Evolutionary conservation across 35 echinoderm and acorn worm species (phyloP).

Genomic region (Ophioderma brevispina): DNA sequence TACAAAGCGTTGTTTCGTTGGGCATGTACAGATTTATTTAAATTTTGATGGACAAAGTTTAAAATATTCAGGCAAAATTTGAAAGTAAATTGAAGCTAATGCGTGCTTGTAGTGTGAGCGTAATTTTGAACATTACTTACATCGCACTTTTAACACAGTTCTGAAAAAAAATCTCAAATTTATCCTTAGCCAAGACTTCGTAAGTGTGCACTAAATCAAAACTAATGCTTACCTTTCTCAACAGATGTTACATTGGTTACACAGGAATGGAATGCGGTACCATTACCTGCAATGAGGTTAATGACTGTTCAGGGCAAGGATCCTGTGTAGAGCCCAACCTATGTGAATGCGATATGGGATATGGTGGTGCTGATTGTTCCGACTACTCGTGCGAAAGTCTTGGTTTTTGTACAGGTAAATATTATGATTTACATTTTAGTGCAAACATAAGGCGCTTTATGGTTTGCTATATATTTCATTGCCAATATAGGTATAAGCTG

Average conservation of each 20-base stretch:
- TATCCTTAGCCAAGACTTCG: no score
- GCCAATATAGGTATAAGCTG: background rate
- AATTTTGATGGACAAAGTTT: no score
- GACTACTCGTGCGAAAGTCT: background rate
- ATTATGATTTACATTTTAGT: background rate
- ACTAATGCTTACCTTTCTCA: background rate
- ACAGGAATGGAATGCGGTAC: background rate
- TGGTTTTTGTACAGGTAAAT: constrained; percentile 6
- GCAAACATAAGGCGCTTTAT: background rate
- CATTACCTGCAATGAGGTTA: background rate
- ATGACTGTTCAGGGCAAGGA: constrained; percentile 11
- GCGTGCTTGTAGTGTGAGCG: no score
- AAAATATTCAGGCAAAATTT: no score
- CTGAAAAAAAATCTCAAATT: no score
- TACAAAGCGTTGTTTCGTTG: no score
- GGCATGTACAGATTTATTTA: no score
- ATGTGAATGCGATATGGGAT: background rate
- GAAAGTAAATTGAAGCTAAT: no score
- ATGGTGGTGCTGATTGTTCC: background rate
- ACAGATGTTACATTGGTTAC: constrained; percentile 3
- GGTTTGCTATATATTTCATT: background rate
- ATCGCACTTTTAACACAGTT: no score
- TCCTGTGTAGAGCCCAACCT: constrained; percentile 4
- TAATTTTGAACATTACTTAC: no score
- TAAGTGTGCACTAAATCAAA: no score